Evolutionary conservation across 1,140 invertebrate genomes (phyloP).

Genomic region (Epicauta chinensis): DNA sequence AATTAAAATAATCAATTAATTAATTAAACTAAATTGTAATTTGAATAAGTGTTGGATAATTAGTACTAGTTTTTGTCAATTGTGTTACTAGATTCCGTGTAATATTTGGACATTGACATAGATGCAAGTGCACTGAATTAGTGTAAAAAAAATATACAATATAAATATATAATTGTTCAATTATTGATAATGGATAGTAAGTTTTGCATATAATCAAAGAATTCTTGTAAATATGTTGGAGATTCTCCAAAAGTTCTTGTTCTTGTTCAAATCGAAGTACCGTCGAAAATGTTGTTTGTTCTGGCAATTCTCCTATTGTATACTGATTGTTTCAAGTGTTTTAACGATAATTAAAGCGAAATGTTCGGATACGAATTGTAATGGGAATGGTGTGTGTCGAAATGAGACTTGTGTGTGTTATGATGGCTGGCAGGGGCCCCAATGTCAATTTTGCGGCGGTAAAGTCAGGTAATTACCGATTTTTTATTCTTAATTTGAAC

Average conservation of each 20-base stretch:
- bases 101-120: too few species aligned
- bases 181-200: too few species aligned
- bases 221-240: conserved; percentile 55
- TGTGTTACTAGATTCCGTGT: too few species aligned
- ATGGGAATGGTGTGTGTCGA: conserved; percentile 69
- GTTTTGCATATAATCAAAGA: too few species aligned
- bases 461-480: conserved; percentile 74
- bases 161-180: too few species aligned
- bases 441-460: conserved; percentile 84
- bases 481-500: too few species aligned
- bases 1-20: too few species aligned
- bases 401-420: conserved; percentile 82
- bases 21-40: too few species aligned
- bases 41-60: too few species aligned
- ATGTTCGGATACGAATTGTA: conserved; percentile 51
- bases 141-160: too few species aligned
- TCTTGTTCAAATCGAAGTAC: conserved; percentile 77
- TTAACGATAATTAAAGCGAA: conserved; percentile 44
- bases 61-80: too few species aligned
- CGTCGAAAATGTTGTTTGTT: conserved; percentile 58
- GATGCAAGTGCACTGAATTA: too few species aligned
- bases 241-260: conserved; percentile 75
- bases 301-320: conserved; percentile 48
- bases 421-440: conserved; percentile 82
- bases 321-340: conserved; percentile 35